Conservation (phyloP, 53 echinoderm and acorn worm genomes). For the Patiria pectinifera region DNA sequence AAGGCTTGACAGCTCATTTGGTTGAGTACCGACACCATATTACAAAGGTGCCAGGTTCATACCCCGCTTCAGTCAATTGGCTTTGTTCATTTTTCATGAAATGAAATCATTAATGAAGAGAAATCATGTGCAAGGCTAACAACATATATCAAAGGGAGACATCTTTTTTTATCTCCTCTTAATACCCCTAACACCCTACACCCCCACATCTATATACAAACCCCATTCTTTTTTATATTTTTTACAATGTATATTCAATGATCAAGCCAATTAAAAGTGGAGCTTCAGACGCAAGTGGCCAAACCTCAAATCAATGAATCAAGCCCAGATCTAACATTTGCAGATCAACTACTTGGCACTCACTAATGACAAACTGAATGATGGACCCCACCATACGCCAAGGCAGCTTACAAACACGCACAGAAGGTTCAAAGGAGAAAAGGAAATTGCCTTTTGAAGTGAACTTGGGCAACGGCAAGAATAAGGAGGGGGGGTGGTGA, state of each 20-base stretch:
- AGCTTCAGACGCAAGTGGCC: background rate
- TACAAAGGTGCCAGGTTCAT: no score
- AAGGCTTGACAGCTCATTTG: no score
- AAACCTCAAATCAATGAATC: slow-evolving; percentile 10
- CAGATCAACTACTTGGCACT: slow-evolving; percentile 11
- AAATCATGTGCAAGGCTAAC: no score
- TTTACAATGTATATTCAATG: background rate
- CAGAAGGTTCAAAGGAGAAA: background rate
- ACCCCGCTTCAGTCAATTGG: no score
- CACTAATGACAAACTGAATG: background rate
- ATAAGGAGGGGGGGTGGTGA: background rate
- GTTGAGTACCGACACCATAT: no score
- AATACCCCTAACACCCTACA: no score
- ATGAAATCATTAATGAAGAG: no score
- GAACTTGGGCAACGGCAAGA: background rate
- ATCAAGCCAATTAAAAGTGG: background rate
- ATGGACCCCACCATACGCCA: background rate
- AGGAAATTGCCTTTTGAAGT: slow-evolving; percentile 33
- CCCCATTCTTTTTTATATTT: background rate
- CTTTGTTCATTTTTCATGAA: no score
- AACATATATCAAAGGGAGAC: no score
- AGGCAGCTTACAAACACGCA: background rate
- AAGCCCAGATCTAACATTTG: background rate
- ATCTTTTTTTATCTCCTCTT: no score
- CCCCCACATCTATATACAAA: no score